Conservation (phyloP, 2,113 vertebrate genomes). For the Canis aureus region DNA sequence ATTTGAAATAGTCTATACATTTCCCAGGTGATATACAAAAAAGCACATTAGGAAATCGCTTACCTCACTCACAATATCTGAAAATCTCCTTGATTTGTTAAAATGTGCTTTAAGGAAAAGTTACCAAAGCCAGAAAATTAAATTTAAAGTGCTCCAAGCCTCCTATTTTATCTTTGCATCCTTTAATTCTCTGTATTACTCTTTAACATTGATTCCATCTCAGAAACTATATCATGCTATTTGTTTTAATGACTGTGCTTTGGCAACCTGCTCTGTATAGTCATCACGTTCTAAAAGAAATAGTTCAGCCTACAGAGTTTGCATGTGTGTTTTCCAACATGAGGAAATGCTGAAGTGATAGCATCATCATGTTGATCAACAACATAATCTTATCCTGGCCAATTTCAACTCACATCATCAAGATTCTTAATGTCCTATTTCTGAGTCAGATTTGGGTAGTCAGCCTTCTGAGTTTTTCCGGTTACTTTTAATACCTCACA, state of each 20-base stretch:
- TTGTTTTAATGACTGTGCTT: background rate
- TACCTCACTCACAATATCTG: background rate
- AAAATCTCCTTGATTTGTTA: constrained; percentile 62
- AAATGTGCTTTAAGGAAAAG: constrained; percentile 56
- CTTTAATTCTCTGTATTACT: background rate
- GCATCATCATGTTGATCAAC: background rate
- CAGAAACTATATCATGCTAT: rapidly evolving
- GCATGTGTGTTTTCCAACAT: background rate
- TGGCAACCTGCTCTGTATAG: background rate
- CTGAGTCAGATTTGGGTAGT: background rate
- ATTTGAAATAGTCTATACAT: constrained; percentile 60
- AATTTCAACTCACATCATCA: background rate
- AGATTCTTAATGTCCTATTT: background rate
- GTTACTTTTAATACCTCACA: background rate
- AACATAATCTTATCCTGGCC: background rate
- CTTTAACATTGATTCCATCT: background rate
- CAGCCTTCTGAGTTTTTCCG: background rate
- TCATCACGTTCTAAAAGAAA: constrained; percentile 40
- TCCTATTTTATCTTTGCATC: background rate
- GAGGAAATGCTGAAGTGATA: background rate
- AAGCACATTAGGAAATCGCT: constrained; percentile 51
- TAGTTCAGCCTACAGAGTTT: background rate
- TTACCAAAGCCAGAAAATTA: constrained; percentile 32
- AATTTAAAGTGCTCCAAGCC: background rate
- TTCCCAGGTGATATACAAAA: constrained; percentile 33